These are phyloP conservation scores for Pyrgilauda ruficollis DNA, from an alignment of 2,113 vertebrate genomes.

Conservation along the genomic window DNA sequence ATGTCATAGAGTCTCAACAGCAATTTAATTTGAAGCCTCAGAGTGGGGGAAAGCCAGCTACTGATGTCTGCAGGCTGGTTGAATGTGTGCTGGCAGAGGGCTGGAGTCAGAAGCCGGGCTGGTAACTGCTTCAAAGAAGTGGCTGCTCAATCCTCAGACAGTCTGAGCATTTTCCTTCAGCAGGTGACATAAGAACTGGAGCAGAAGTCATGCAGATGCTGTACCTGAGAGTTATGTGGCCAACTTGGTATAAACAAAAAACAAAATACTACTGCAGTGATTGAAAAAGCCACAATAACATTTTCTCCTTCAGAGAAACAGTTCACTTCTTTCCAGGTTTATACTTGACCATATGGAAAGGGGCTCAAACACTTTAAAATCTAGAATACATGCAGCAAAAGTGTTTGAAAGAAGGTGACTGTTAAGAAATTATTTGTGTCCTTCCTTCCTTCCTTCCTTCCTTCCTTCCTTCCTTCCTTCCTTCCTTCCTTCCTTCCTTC, in stretches of 20 bases:
- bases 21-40: conserved; percentile 63
- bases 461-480: no score
- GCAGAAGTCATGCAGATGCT: not conserved
- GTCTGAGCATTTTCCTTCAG: not conserved
- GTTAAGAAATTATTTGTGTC: not conserved
- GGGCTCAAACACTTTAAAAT: not conserved
- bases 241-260: not conserved
- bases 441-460: not conserved
- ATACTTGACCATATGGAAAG: not conserved
- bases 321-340: not conserved
- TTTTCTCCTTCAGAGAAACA: not conserved
- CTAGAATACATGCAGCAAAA: not conserved
- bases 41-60: conserved; percentile 50
- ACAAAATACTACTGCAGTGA: not conserved
- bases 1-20: conserved; percentile 59
- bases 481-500: not conserved
- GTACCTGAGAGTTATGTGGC: not conserved
- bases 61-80: conserved; percentile 57
- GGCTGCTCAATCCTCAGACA: not conserved
- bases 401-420: not conserved
- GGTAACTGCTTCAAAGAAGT: conserved; percentile 51
- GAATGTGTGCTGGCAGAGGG: conserved; percentile 38
- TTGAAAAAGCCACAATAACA: not conserved
- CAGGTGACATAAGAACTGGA: conserved; percentile 38
- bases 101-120: conserved; percentile 28